phyloP scores from a whole-genome alignment of 2,888 invertebrate genomes.

The Platerodrilus igneus region DNA sequence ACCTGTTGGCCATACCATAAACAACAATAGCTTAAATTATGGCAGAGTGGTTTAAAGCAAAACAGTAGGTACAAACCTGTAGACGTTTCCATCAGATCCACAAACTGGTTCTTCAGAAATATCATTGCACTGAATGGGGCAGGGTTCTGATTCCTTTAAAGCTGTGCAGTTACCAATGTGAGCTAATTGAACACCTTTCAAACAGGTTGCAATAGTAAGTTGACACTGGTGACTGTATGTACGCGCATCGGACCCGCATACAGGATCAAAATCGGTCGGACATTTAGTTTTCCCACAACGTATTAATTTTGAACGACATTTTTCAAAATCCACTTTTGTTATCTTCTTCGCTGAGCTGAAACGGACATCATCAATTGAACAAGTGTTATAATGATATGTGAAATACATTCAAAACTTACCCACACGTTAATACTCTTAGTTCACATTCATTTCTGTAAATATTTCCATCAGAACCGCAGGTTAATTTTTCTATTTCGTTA shows the following conservation, averaged over 20 bases:
- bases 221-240: conserved; percentile 82
- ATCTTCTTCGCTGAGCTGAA: too few species aligned
- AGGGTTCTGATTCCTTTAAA: conserved; percentile 60
- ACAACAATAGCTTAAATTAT: background rate
- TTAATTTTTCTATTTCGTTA: conserved; percentile 65
- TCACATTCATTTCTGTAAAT: conserved; percentile 86
- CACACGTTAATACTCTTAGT: conserved; percentile 82
- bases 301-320: conserved; percentile 67
- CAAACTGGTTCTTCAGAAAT: conserved; percentile 70
- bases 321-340: conserved; percentile 70
- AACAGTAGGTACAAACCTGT: conserved; percentile 68
- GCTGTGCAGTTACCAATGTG: conserved; percentile 84
- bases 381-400: conserved; percentile 8
- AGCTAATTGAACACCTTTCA: conserved; percentile 82
- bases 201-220: conserved; percentile 76
- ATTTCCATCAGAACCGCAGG: conserved; percentile 86
- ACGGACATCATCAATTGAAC: conserved; percentile 36
- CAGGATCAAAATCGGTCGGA: conserved; percentile 65
- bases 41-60: too few species aligned
- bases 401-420: conserved; percentile 54
- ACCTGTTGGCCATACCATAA: background rate
- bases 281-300: conserved; percentile 74
- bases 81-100: conserved; percentile 86
- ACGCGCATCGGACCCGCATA: conserved; percentile 86
- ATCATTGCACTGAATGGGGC: conserved; percentile 57